Evolutionary conservation across 1,140 invertebrate species (phyloP).

Genomic region (Psilanteris sp.): DNA sequence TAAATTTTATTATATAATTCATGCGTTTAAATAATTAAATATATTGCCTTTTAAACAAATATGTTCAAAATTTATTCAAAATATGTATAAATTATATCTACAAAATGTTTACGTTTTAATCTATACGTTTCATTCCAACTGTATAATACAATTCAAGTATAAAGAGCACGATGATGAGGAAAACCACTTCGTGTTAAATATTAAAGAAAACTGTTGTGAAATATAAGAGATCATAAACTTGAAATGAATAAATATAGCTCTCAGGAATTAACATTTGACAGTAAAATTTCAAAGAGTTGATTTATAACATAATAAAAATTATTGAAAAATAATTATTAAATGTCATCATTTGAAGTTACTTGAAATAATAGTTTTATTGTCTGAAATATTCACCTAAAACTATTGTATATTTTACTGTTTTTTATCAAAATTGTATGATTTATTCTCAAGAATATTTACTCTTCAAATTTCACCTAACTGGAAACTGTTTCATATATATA

Average conservation of each 20-base stretch:
- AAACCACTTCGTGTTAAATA: slow-evolving; percentile 11
- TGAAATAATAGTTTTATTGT: too few species aligned
- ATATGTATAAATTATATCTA: too few species aligned
- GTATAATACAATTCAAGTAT: not conserved
- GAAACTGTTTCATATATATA: not conserved
- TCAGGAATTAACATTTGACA: not conserved
- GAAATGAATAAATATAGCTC: not conserved
- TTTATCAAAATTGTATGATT: not conserved
- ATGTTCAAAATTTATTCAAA: too few species aligned
- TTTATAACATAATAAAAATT: too few species aligned
- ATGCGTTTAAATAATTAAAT: too few species aligned
- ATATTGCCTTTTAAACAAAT: too few species aligned
- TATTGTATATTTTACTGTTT: not conserved
- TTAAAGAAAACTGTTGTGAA: not conserved
- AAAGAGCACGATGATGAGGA: slow-evolving; percentile 1
- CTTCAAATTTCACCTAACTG: slow-evolving; percentile 1
- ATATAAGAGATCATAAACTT: not conserved
- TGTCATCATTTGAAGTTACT: not conserved
- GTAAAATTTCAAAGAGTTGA: not conserved
- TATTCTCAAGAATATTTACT: not conserved
- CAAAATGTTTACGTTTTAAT: slow-evolving; percentile 3
- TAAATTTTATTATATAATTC: too few species aligned
- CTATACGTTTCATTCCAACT: not conserved
- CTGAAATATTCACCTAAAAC: not conserved
- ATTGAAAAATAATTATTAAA: not conserved